Percentiles rank a stretch among this genome's conserved stretches.
phyloP scores from a whole-genome alignment of 2,888 invertebrate genomes.

The Lagria hirta region DNA sequence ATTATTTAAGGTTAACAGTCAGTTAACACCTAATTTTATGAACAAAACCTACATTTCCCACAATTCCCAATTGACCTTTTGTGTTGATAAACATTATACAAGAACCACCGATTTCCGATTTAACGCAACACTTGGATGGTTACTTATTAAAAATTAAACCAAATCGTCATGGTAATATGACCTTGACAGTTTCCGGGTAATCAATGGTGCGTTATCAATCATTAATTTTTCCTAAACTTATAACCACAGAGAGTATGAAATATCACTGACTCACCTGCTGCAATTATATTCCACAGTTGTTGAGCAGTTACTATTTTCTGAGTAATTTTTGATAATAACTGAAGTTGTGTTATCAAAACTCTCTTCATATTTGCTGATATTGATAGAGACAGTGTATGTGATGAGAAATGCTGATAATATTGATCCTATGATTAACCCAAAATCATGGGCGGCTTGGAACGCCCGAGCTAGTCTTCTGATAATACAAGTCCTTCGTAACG shows the following conservation, averaged over 20 bases:
- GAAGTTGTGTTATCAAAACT: conserved; percentile 13
- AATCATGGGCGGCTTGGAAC: conserved; percentile 60
- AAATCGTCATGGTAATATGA: no score
- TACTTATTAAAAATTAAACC: conserved; percentile 3
- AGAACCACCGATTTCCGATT: no score
- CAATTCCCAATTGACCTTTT: no score
- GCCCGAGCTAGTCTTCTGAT: conserved; percentile 58
- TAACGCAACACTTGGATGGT: conserved; percentile 16
- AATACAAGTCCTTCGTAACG: conserved; percentile 46
- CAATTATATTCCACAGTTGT: conserved; percentile 11
- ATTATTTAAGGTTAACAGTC: no score
- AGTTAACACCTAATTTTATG: no score
- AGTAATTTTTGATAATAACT: conserved; percentile 4
- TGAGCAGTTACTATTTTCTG: conserved; percentile 10
- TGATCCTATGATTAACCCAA: conserved; percentile 61
- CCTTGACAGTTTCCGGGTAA: conserved; percentile 14
- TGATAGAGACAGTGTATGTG: conserved; percentile 40
- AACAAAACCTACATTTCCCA: no score
- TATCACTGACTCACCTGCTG: conserved; percentile 18
- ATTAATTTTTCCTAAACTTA: no score
- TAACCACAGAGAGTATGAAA: no score
- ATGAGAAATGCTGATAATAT: conserved; percentile 55
- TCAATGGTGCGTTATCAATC: conserved; percentile 5
- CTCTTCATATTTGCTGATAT: conserved; percentile 14
- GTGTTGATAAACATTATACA: no score